Base-by-base conservation (phyloP, 2,797 vertebrate genomes). In the Lepus townsendii region DNA sequence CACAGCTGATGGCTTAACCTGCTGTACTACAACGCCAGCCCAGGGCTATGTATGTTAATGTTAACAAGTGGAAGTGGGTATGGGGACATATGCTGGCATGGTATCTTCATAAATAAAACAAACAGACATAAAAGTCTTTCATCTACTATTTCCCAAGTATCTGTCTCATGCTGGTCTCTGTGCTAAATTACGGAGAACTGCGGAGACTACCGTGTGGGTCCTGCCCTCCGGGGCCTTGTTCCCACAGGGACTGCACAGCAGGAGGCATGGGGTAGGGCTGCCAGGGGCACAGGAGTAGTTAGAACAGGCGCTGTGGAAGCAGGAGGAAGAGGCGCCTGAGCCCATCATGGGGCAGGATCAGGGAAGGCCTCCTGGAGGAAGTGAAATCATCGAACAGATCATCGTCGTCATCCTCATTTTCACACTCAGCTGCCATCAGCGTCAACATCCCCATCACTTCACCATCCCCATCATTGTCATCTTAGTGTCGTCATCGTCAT, bases 351-450 rank as follows among this genome's bases (percentile, higher is more conserved):
- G 66, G 5, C 26, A 26, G 52, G 52, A 19, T 42, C 32, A 83
- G 65, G 82, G 57, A 52, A 72, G 60, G 24, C 80, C 84, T 86
- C 75, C 65, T 32, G 10, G 38, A 65, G 66, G 80, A 86, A 91
- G 35, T n/a, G 17, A 68, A 54, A 10, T 71, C 32, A 50, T 66
- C 2, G 10, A 62, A 38, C 66, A 9, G 27, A 24, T 47, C 5
- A 3, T n/a, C 26, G 0, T 14, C 3, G 0, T 13, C n/a, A 26
- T 10, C 27, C 1, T 72, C 19, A 3, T 47, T 7, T 24, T 19
- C 32, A 50, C 2, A 12, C 4, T 26, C 0, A 54, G 13, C 63
- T 8, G 30, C 17, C 11, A 38, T 54, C n/a, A 19, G 3, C 6
- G 8, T 14, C 30, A n/a, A 3, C 38, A 26, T 7, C 14, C 7